Conservation (phyloP, 2,888 invertebrate genomes). For the Volucella inflata region DNA sequence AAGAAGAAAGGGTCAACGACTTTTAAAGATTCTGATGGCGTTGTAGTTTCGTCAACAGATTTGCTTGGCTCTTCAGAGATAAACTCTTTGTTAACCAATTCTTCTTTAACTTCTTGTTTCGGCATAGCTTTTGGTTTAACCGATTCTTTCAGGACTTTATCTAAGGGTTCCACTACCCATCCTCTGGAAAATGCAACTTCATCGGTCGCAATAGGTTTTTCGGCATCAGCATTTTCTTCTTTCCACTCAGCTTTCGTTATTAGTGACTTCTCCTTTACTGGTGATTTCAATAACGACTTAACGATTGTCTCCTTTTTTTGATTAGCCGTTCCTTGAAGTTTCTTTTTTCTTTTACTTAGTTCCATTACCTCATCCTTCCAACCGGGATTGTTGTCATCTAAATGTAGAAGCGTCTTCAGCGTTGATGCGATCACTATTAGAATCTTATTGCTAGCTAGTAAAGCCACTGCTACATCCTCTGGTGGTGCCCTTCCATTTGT, state of each 20-base stretch:
- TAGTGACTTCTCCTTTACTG: slow-evolving; percentile 61
- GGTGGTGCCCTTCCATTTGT: slow-evolving; percentile 80
- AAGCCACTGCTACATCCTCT: slow-evolving; percentile 80
- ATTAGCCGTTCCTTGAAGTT: slow-evolving; percentile 20
- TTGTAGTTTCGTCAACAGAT: slow-evolving; percentile 63
- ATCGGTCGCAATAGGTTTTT: neutral
- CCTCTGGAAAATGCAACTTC: slow-evolving; percentile 9
- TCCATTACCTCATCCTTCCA: slow-evolving; percentile 80
- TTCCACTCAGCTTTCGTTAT: slow-evolving; percentile 78
- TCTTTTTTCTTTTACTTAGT: slow-evolving; percentile 79
- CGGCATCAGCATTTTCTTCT: slow-evolving; percentile 74
- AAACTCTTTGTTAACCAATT: slow-evolving; percentile 8
- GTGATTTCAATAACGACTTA: too few relatives aligned
- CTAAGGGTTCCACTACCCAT: slow-evolving; percentile 51
- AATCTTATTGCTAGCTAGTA: slow-evolving; percentile 80
- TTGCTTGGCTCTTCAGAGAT: slow-evolving; percentile 26
- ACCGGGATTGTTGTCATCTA: slow-evolving; percentile 75
- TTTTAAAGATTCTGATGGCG: slow-evolving; percentile 10
- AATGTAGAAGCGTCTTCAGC: slow-evolving; percentile 77
- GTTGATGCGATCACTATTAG: slow-evolving; percentile 76
- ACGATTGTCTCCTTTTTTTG: slow-evolving; percentile 17
- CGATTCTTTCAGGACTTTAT: neutral
- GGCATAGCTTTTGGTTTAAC: neutral
- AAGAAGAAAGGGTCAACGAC: slow-evolving; percentile 82
- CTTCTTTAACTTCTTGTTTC: neutral